Base-by-base conservation (phyloP, 2,797 vertebrate species). In the Sebastes taczanowskii region DNA sequence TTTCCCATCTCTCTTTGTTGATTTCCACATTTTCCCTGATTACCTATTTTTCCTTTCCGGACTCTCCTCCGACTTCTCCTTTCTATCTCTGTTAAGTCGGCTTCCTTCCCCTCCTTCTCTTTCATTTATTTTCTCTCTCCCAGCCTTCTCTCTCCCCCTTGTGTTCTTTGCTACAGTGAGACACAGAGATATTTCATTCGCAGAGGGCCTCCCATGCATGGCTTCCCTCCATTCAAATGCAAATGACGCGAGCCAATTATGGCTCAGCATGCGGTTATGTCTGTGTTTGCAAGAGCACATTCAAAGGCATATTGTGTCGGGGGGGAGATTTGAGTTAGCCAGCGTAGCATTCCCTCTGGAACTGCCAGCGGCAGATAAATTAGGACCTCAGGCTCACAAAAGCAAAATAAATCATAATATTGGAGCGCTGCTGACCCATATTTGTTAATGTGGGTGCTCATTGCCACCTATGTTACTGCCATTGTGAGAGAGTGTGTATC, bases 191-290 rank as follows among this genome's bases (percentile, higher is more conserved):
- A 78, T 86, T 77, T 78, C 75, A 80, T 71, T 69, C 11, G 20
- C 59, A 0, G 42, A 84, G 67, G 67, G 67, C 72, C 76, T 83
- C 77, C 65, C 79, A 84, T 92, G 87, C 89, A 87, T 78, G 67
- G 81, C 58, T 90, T 80, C 67, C 46, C 72, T 72, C 87, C 71
- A 95, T 94, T 95, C 91, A 94, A 86, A 95, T 95, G 93, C 94
- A 94, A 95, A 95, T 93, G 81, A 89, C n/a, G 71, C 61, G 55
- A 84, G 80, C 91, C 95, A 95, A 94, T 94, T 95, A 94, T 74
- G 83, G 87, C 85, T 86, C 88, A 88, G 85, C 84, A 84, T 89
- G 86, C 69, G 34, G 87, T 92, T 90, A 92, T 88, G 90, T 92
- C 89, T 94, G 89, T 88, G 84, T 95, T 91, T 85, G 90, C 90